Evolutionary conservation across 2,888 invertebrate species (phyloP).

Genomic region (Oegoconia quadripuncta): DNA sequence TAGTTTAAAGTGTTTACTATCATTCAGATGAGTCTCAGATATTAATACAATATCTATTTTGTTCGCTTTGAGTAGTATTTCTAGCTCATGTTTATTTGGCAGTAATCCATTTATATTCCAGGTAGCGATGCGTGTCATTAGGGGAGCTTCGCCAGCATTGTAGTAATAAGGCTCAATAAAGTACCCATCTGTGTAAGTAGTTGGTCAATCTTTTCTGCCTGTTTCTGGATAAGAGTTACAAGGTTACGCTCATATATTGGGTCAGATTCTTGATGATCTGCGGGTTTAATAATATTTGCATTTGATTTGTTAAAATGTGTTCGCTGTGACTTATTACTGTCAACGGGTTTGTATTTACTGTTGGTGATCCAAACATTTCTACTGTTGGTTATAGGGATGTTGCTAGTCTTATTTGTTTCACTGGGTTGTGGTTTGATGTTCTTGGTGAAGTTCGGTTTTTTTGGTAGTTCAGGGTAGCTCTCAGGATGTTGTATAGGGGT

Average conservation of each 20-base stretch:
- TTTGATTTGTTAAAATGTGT: no score
- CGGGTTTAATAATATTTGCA: no score
- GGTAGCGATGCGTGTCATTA: neutral
- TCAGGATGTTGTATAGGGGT: no score
- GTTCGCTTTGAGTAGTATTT: neutral
- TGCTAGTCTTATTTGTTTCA: neutral
- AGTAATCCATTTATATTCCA: neutral
- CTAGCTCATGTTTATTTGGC: neutral
- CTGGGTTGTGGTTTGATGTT: neutral
- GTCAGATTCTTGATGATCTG: no score
- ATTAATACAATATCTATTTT: neutral
- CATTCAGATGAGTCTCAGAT: no score
- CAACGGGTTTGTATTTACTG: no score
- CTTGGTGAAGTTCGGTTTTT: neutral
- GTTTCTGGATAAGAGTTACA: neutral
- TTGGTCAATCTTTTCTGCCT: conserved; percentile 3
- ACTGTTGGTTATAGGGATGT: neutral
- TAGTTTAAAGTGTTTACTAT: no score
- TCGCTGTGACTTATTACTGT: no score
- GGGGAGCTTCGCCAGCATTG: no score
- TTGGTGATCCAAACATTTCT: neutral
- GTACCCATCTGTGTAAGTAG: no score
- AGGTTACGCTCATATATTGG: neutral
- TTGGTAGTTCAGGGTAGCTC: neutral
- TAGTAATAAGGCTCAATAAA: neutral